Conservation (phyloP, 2,113 vertebrate genomes). For the Tichodroma muraria region DNA sequence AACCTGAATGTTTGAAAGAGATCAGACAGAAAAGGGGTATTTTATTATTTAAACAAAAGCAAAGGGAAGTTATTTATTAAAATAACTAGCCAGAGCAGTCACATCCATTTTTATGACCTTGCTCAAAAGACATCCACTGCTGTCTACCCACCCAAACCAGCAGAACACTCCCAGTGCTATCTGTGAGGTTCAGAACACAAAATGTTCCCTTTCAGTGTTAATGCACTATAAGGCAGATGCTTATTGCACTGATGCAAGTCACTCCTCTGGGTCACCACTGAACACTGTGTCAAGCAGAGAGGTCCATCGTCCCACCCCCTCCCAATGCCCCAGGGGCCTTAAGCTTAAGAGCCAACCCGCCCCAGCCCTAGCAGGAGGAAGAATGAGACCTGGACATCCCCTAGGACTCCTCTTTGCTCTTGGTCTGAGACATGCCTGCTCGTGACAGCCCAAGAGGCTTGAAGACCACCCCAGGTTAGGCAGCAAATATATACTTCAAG, state of each 20-base stretch:
- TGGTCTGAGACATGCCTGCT: background rate
- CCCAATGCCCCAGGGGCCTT: background rate
- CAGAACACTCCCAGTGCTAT: background rate
- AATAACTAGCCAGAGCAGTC: background rate
- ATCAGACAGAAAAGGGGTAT: background rate
- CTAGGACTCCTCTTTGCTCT: background rate
- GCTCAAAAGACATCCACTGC: background rate
- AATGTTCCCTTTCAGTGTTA: background rate
- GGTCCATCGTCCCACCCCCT: background rate
- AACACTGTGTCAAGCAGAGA: background rate
- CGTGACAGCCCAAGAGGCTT: background rate
- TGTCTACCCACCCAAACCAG: background rate
- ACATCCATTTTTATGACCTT: background rate
- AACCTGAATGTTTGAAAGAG: background rate
- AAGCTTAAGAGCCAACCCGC: background rate
- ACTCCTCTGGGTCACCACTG: background rate
- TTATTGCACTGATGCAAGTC: background rate
- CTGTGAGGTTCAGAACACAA: background rate
- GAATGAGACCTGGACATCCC: background rate
- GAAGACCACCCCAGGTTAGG: background rate
- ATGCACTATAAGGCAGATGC: background rate
- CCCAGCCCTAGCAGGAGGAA: background rate
- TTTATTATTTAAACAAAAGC: conserved; percentile 15
- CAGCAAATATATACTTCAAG: background rate
- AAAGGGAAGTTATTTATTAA: background rate